Conservation (phyloP, 2,797 vertebrate species). For the Gymnodraco acuticeps region DNA sequence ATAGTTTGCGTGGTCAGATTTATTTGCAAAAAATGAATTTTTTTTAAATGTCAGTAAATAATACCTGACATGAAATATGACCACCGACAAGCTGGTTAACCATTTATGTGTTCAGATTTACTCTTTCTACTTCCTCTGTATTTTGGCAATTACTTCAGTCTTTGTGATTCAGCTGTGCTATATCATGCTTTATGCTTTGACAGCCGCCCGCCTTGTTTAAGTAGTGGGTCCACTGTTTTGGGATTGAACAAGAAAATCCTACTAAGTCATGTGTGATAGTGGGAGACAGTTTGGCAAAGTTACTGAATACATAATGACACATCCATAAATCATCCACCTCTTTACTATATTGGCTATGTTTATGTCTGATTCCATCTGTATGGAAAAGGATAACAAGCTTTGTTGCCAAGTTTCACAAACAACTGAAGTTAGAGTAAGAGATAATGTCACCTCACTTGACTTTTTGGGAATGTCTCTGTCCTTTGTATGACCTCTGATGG, state of each 20-base stretch:
- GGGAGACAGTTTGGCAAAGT: constrained; percentile 40
- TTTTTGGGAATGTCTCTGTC: constrained; percentile 9
- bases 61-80: background rate
- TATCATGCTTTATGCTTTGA: constrained; percentile 1
- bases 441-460: constrained; percentile 15
- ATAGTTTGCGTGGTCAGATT: background rate
- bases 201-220: constrained; percentile 14
- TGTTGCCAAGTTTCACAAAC: constrained; percentile 37
- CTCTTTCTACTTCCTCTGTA: background rate
- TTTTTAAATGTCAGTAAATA: background rate
- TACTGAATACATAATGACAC: constrained; percentile 53
- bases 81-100: background rate
- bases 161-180: constrained; percentile 11
- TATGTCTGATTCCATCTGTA: constrained; percentile 27
- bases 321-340: constrained; percentile 54
- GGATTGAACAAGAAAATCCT: constrained; percentile 12
- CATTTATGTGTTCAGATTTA: background rate
- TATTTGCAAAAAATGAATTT: constrained; percentile 7
- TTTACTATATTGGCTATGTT: constrained; percentile 29
- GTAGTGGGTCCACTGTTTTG: constrained; percentile 8
- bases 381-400: constrained; percentile 19
- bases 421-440: constrained; percentile 23
- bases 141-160: too few species aligned
- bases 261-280: constrained; percentile 36
- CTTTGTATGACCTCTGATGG: background rate